Percentiles rank a stretch among this genome's conserved stretches.
phyloP scores from a whole-genome alignment of 2,888 invertebrate genomes.

The Polyommatus iphigenia region DNA sequence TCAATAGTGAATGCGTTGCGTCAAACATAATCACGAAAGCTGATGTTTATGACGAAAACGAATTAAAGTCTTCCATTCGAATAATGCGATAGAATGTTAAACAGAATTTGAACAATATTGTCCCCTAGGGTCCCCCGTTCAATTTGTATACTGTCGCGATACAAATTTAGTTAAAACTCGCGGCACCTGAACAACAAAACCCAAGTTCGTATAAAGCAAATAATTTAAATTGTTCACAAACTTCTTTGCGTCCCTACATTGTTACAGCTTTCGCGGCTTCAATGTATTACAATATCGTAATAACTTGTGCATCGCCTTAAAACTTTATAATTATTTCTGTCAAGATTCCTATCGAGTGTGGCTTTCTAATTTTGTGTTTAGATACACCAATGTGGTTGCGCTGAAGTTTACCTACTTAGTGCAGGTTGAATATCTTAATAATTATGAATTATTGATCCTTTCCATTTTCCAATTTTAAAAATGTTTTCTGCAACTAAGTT shows the following conservation, averaged over 20 bases:
- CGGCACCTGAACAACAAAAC: constrained; percentile 39
- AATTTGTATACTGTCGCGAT: constrained; percentile 31
- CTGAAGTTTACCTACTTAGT: no score
- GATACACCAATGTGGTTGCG: background rate
- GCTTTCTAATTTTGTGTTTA: background rate
- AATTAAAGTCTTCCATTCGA: background rate
- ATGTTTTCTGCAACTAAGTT: no score
- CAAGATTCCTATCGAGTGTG: background rate
- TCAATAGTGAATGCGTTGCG: background rate
- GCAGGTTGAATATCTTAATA: no score
- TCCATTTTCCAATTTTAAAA: no score
- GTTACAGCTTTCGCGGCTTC: background rate
- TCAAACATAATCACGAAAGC: background rate
- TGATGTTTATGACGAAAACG: constrained; percentile 14
- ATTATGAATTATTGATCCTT: no score
- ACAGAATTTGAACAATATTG: constrained; percentile 23
- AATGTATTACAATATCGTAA: constrained; percentile 8
- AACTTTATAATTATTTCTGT: constrained; percentile 6
- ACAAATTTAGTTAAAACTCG: constrained; percentile 40
- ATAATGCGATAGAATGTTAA: constrained; percentile 15
- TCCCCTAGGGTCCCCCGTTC: background rate
- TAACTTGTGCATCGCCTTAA: background rate
- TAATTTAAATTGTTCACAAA: constrained; percentile 43
- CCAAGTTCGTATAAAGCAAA: constrained; percentile 36
- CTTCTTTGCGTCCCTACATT: constrained; percentile 41